phyloP scores from a whole-genome alignment of 2,888 invertebrate genomes.

The Boloria selene region DNA sequence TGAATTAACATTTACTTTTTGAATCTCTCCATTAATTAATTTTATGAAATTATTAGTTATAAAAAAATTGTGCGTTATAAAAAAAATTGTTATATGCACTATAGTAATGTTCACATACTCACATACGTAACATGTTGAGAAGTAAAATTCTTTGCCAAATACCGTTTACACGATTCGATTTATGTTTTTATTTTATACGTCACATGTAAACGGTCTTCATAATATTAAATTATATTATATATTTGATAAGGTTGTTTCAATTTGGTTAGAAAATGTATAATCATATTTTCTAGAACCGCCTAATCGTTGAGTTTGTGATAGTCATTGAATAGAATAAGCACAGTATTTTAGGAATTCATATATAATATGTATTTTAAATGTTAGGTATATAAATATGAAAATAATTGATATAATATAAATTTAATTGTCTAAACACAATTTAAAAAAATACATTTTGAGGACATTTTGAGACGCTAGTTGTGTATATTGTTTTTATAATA shows the following conservation, averaged over 20 bases:
- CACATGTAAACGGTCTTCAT: neutral
- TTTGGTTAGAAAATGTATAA: conserved; percentile 8
- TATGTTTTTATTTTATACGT: neutral
- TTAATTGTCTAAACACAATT: too few species aligned
- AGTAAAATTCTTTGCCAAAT: neutral
- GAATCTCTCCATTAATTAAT: too few species aligned
- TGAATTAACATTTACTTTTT: too few species aligned
- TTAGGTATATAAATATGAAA: neutral
- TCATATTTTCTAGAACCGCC: conserved; percentile 5
- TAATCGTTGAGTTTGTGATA: conserved; percentile 6
- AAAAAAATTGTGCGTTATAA: too few species aligned
- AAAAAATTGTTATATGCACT: too few species aligned
- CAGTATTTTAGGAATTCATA: conserved; percentile 8
- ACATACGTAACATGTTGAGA: too few species aligned
- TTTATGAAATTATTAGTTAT: too few species aligned
- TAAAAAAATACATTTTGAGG: too few species aligned
- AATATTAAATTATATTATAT: neutral
- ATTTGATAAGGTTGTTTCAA: neutral
- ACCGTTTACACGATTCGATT: neutral
- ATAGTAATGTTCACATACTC: neutral
- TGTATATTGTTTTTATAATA: too few species aligned
- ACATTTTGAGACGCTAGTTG: too few species aligned
- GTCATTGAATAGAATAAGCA: conserved; percentile 11
- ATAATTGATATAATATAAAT: neutral
- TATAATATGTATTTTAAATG: neutral